Percentiles rank a stretch among this genome's conserved stretches.
Conservation (phyloP, 2,888 invertebrate species). For the Amorpha juglandis region DNA sequence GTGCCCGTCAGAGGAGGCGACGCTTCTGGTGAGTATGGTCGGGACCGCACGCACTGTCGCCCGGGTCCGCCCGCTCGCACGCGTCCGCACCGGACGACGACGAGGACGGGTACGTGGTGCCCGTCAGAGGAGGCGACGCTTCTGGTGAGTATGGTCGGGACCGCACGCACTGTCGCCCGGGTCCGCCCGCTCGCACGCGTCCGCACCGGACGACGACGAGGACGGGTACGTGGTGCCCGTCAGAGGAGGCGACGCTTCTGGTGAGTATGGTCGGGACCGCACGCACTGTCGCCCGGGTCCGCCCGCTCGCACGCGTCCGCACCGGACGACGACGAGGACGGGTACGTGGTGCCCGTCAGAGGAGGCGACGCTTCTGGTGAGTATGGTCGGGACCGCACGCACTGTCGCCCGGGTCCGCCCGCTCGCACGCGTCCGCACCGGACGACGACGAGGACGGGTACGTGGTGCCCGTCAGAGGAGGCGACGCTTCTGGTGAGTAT, state of each 20-base stretch:
- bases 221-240: slow-evolving; percentile 61
- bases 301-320: slow-evolving; percentile 41
- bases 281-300: slow-evolving; percentile 71
- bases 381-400: slow-evolving; percentile 58
- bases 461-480: slow-evolving; percentile 60
- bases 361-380: slow-evolving; percentile 53
- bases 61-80: slow-evolving; percentile 44
- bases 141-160: slow-evolving; percentile 62
- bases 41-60: slow-evolving; percentile 71
- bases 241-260: slow-evolving; percentile 46
- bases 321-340: slow-evolving; percentile 60
- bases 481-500: slow-evolving; percentile 47
- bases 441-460: slow-evolving; percentile 61
- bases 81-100: slow-evolving; percentile 61
- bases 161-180: slow-evolving; percentile 75
- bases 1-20: slow-evolving; percentile 58
- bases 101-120: slow-evolving; percentile 58
- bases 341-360: slow-evolving; percentile 60
- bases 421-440: slow-evolving; percentile 45
- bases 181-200: slow-evolving; percentile 32
- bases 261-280: slow-evolving; percentile 53
- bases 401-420: slow-evolving; percentile 63
- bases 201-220: slow-evolving; percentile 62
- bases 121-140: slow-evolving; percentile 51
- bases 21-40: slow-evolving; percentile 59